A percentile compares a stretch with the other conserved stretches of the same genome.
Evolutionary conservation across 1,140 invertebrate genomes (phyloP).

Genomic region (Meloidogyne floridensis): DNA sequence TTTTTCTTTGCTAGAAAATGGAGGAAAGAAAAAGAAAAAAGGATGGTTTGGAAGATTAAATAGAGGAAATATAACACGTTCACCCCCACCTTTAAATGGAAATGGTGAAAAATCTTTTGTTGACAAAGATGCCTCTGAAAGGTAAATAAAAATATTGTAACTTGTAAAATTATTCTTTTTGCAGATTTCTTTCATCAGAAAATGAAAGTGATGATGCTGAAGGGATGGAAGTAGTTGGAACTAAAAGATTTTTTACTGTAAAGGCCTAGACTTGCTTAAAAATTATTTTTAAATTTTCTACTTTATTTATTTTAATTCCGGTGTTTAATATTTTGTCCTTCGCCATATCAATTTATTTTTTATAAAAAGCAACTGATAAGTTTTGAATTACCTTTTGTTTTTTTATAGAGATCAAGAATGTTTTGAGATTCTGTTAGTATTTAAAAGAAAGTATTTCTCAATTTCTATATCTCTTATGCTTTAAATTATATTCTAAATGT

Average conservation of each 20-base stretch:
- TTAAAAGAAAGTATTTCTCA: too few relatives aligned
- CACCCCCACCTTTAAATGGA: constrained; percentile 10
- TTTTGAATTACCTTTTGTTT: too few relatives aligned
- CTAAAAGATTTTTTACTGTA: not conserved
- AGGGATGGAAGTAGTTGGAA: not conserved
- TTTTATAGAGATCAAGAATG: too few relatives aligned
- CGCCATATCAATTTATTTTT: too few relatives aligned
- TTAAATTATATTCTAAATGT: too few relatives aligned
- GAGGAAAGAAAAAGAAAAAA: constrained; percentile 7
- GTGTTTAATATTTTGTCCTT: not conserved
- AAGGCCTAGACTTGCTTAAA: not conserved
- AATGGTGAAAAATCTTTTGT: constrained; percentile 3
- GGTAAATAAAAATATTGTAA: not conserved
- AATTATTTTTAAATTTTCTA: not conserved
- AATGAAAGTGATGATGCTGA: constrained; percentile 25
- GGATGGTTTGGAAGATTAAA: not conserved
- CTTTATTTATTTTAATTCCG: not conserved
- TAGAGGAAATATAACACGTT: constrained; percentile 10
- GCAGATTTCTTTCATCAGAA: constrained; percentile 25
- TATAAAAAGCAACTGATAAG: too few relatives aligned
- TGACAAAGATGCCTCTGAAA: constrained; percentile 30
- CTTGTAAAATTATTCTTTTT: not conserved
- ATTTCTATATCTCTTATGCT: too few relatives aligned
- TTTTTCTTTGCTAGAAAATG: constrained; percentile 27
- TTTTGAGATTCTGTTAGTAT: too few relatives aligned